Evolutionary conservation across 2,888 invertebrate species (phyloP), one percentile per base, ranked within the genome.

Genomic region (Disparrhopalites patrizii): DNA sequence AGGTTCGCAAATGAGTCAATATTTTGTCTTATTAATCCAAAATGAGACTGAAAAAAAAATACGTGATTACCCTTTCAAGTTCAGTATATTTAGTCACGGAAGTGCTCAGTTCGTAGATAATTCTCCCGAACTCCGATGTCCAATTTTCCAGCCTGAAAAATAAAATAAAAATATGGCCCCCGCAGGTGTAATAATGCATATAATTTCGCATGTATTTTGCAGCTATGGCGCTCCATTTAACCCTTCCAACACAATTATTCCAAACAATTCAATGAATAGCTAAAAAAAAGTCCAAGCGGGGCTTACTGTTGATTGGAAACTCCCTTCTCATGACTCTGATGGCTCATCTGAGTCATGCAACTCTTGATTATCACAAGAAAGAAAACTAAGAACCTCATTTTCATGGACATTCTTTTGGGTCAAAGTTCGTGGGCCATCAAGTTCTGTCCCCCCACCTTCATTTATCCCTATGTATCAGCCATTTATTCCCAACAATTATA

Each of bases 91-190:
- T 88, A 36, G 90, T 91, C 76, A 91, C 86, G 70, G 85, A 84
- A 77, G 86, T 84, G 63, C 89, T 91, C 69, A 92, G 82, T 76
- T 85, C 84, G 87, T 88, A 90, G 72, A 93, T 80, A 77, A 91
- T 90, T 70, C 86, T 85, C 33, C 93, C 92, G 68, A 93, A 83
- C 67, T 82, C 83, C 70, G 86, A 83, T 25, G 91, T 90, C 92
- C 92, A 92, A 81, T 84, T 84, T 77, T 85, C 85, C 54, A 93
- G 87, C 69, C 92, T 92, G 80, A n/a, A 80, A 80, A 67, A 71
- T 71, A 4, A 4, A 18, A 15, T 33, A 56, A 56, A 33, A 31
- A 23, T 33, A 31, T 52, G n/a, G n/a, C n/a, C n/a, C n/a, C n/a
- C n/a, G n/a, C n/a, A n/a, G n/a, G n/a, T n/a, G n/a, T n/a, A n/a